Percentiles rank a stretch among this genome's conserved stretches.
Conservation (phyloP, 2,888 invertebrate genomes). For the Athalia circularis region DNA sequence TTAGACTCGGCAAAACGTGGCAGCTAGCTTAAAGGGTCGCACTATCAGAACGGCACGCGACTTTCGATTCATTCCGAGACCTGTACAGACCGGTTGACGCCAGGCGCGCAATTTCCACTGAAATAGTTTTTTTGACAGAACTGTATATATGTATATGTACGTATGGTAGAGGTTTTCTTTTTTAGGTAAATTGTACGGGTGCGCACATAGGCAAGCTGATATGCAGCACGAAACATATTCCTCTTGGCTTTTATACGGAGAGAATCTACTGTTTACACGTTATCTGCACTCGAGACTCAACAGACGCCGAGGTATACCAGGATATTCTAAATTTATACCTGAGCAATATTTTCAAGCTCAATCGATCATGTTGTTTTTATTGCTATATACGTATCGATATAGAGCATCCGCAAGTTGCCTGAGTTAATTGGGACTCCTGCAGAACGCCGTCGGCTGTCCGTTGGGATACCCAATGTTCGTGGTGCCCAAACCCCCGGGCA, state of each 20-base stretch:
- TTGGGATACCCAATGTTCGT: slow-evolving; percentile 32
- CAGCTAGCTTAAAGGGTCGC: slow-evolving; percentile 40
- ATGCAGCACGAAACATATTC: too few relatives aligned
- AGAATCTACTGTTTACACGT: too few relatives aligned
- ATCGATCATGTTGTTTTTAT: neutral
- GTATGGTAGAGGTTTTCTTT: neutral
- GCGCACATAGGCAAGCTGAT: too few relatives aligned
- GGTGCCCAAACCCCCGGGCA: slow-evolving; percentile 36
- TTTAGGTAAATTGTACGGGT: neutral
- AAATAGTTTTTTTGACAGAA: slow-evolving; percentile 30
- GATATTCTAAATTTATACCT: too few relatives aligned
- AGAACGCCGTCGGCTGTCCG: slow-evolving; percentile 29
- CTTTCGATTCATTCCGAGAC: slow-evolving; percentile 45
- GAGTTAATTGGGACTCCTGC: slow-evolving; percentile 32
- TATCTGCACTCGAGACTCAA: too few relatives aligned
- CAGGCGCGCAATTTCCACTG: slow-evolving; percentile 35
- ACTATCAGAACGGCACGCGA: slow-evolving; percentile 48
- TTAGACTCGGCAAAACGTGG: slow-evolving; percentile 34
- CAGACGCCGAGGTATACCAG: too few relatives aligned
- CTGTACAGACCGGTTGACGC: slow-evolving; percentile 26
- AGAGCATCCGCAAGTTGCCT: slow-evolving; percentile 27
- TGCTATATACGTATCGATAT: slow-evolving; percentile 17
- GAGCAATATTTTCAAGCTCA: too few relatives aligned
- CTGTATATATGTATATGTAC: too few relatives aligned
- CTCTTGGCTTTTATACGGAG: too few relatives aligned